These are phyloP conservation scores for Orussus abietinus DNA, from an alignment of 1,140 invertebrate genomes.

Conservation along the genomic window DNA sequence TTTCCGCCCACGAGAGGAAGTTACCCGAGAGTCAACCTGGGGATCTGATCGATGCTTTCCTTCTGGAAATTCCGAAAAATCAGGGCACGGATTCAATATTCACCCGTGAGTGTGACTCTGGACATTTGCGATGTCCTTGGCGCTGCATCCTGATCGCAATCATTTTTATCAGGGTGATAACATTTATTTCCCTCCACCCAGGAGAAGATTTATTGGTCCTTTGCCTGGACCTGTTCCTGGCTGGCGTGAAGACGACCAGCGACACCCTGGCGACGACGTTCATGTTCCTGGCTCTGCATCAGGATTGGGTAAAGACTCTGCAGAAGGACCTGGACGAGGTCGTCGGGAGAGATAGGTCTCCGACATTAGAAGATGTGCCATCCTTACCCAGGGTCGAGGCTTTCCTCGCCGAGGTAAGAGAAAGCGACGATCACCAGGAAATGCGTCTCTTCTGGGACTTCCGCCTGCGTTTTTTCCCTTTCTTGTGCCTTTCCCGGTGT, in stretches of 20 bases:
- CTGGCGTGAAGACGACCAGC: slow-evolving; percentile 67
- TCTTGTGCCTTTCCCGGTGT: too few relatives aligned
- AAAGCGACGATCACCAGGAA: too few relatives aligned
- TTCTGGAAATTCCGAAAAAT: slow-evolving; percentile 53
- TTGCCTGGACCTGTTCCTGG: slow-evolving; percentile 68
- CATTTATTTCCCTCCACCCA: slow-evolving; percentile 30
- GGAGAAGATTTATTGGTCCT: slow-evolving; percentile 64
- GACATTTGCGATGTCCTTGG: too few relatives aligned
- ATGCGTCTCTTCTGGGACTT: too few relatives aligned
- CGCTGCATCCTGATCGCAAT: too few relatives aligned
- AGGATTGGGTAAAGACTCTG: slow-evolving; percentile 62
- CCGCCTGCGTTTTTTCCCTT: too few relatives aligned
- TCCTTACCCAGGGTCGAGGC: slow-evolving; percentile 40
- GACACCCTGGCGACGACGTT: slow-evolving; percentile 63
- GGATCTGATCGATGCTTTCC: slow-evolving; percentile 69
- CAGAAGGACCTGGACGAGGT: slow-evolving; percentile 67
- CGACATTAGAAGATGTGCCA: slow-evolving; percentile 57
- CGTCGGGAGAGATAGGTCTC: slow-evolving; percentile 57
- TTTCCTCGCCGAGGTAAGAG: slow-evolving; percentile 51
- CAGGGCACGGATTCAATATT: slow-evolving; percentile 21
- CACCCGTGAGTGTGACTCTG: slow-evolving; percentile 32
- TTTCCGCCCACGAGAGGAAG: slow-evolving; percentile 55
- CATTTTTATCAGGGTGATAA: slow-evolving; percentile 4
- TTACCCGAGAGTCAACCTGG: slow-evolving; percentile 53
- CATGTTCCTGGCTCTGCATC: slow-evolving; percentile 62